Conservation (phyloP, 35 echinoderm and acorn worm species). For the Hemicentrotus pulcherrimus region DNA sequence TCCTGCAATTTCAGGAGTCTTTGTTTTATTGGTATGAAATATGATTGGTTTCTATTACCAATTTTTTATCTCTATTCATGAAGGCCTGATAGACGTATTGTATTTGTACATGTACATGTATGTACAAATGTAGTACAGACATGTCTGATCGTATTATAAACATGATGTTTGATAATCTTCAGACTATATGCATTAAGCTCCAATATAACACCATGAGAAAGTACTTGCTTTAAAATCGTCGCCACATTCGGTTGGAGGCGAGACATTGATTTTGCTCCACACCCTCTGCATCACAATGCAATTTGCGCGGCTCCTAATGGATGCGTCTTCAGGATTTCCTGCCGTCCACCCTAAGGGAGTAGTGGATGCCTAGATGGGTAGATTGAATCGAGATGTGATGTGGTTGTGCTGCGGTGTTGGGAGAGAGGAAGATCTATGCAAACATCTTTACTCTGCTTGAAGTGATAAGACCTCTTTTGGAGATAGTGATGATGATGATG, state of each 20-base stretch:
- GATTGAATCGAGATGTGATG: background rate
- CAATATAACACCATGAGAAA: background rate
- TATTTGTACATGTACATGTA: too few species aligned
- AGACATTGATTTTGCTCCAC: constrained; percentile 7
- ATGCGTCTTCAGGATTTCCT: background rate
- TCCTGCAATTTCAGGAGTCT: too few species aligned
- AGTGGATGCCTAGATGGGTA: background rate
- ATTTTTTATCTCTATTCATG: too few species aligned
- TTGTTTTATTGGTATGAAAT: too few species aligned
- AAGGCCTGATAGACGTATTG: too few species aligned
- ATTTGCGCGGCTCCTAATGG: background rate
- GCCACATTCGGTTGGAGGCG: background rate
- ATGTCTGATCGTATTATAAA: background rate
- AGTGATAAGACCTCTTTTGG: background rate
- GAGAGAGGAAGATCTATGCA: background rate
- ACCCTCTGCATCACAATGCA: background rate
- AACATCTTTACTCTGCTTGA: background rate
- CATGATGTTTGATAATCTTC: background rate
- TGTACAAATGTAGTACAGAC: too few species aligned
- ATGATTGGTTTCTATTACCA: too few species aligned
- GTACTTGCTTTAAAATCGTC: background rate
- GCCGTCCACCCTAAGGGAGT: background rate
- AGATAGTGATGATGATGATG: too few species aligned
- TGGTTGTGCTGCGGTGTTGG: background rate
- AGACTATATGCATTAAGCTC: background rate